Percentiles rank a stretch among this genome's conserved stretches.
Evolutionary conservation across 2,113 vertebrate species (phyloP).

Genomic region (Morone chrysops): DNA sequence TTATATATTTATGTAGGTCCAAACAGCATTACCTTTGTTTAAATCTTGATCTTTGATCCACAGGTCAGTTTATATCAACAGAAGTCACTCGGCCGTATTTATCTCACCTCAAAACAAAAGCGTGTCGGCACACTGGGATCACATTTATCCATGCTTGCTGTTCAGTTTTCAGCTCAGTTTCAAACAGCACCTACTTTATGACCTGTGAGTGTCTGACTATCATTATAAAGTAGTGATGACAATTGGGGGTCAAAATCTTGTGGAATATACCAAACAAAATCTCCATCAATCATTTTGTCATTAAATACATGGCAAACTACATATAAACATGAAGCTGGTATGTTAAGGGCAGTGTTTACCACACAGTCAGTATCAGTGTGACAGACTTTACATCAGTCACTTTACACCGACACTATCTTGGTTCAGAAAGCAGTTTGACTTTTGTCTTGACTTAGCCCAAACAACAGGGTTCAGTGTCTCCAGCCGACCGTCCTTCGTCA

Average conservation of each 20-base stretch:
- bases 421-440: background rate
- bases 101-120: background rate
- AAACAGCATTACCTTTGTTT: background rate
- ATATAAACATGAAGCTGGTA: slow-evolving; percentile 3
- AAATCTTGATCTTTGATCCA: background rate
- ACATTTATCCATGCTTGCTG: background rate
- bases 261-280: slow-evolving; percentile 2
- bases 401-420: background rate
- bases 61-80: background rate
- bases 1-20: too few relatives aligned
- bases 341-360: slow-evolving; percentile 2
- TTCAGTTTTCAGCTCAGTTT: background rate
- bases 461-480: background rate
- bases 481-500: background rate
- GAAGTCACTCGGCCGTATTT: background rate
- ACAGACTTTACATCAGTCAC: background rate
- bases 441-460: background rate
- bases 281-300: background rate
- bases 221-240: background rate
- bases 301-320: slow-evolving; percentile 5
- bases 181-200: background rate
- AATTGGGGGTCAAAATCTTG: background rate
- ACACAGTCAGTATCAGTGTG: background rate
- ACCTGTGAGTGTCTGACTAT: background rate
- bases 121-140: background rate